These are phyloP conservation scores for Pseudomyrmex cubaensis DNA, from an alignment of 1,140 invertebrate species.

Conservation along the genomic window DNA sequence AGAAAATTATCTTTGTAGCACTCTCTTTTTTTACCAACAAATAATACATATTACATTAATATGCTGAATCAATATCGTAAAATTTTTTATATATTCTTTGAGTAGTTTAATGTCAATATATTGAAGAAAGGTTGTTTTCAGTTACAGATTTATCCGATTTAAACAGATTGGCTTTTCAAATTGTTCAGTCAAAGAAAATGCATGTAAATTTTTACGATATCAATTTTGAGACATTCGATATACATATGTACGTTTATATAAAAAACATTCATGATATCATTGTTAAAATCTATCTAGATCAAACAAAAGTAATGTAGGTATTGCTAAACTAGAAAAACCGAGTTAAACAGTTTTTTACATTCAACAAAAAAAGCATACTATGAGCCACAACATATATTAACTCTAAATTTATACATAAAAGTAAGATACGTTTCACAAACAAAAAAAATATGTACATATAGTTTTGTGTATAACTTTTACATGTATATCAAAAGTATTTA, in stretches of 20 bases:
- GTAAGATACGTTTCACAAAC: background rate
- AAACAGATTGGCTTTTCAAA: background rate
- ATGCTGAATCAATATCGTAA: constrained; percentile 21
- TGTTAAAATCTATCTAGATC: constrained; percentile 26
- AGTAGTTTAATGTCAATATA: background rate
- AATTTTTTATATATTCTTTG: constrained; percentile 18
- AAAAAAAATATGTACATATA: too few species aligned
- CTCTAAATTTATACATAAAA: constrained; percentile 16
- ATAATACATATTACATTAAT: constrained; percentile 22
- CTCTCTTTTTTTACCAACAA: constrained; percentile 19
- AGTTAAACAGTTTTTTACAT: constrained; percentile 11
- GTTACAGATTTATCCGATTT: constrained; percentile 5
- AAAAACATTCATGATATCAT: constrained; percentile 1
- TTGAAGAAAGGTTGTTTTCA: background rate
- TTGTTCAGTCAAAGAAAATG: background rate
- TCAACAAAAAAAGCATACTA: background rate
- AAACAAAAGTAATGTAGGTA: background rate
- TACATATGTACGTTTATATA: constrained; percentile 15
- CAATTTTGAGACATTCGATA: constrained; percentile 20
- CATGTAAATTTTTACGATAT: background rate
- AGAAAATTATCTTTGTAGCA: constrained; percentile 74
- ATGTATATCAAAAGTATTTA: constrained; percentile 14
- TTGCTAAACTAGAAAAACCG: background rate
- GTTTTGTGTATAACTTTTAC: too few species aligned
- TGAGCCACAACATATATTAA: constrained; percentile 5